Base-by-base conservation (phyloP, 2,797 vertebrate genomes). In the Delichon dasypus region DNA sequence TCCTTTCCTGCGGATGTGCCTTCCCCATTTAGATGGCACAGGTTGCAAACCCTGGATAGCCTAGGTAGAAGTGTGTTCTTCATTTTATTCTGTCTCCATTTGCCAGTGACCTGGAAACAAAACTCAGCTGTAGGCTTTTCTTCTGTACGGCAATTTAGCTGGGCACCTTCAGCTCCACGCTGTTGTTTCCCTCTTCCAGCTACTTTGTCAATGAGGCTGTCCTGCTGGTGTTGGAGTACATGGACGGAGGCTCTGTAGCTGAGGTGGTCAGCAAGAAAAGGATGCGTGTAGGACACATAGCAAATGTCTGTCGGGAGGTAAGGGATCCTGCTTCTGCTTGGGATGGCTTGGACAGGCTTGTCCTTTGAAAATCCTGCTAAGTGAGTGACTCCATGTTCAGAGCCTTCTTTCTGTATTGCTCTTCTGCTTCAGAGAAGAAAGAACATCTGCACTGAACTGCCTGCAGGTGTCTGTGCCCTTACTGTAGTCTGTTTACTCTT, bases 201-300 rank as follows among this genome's bases (percentile, higher is more conserved):
- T 99, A 99, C 97, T 97, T 99, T 95, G 98, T 99, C 5, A 98
- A 98, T 54, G 99, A 99, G 83, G 98, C 99, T 94, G 32, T 99
- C 44, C 99, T 98, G 99, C 99, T 99, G 81, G 99, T 99, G 91
- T 99, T 99, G 99, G 99, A 99, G 82, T 99, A 99, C 95, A 97
- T 99, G 98, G 99, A 99, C 5, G 99, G 99, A 48, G 99, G 99
- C 75, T 99, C 99, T 11, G 95, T 99, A 95, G 99, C 98, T 6
- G 98, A 99, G 61, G 98, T 99, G 50, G 98, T 99, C 89, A 99
- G 98, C 3, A 98, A 99, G 97, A 99, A 98, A 23, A 99, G 98
- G 93, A 99, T 99, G 99, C 98, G 99, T 44, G 98, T 99, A 97
- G 99, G 99, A 85, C 99, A 99, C 98, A 99, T 99, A 65, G 99